Conservation (phyloP, 2,888 invertebrate species). For the Epinotia bilunana region DNA sequence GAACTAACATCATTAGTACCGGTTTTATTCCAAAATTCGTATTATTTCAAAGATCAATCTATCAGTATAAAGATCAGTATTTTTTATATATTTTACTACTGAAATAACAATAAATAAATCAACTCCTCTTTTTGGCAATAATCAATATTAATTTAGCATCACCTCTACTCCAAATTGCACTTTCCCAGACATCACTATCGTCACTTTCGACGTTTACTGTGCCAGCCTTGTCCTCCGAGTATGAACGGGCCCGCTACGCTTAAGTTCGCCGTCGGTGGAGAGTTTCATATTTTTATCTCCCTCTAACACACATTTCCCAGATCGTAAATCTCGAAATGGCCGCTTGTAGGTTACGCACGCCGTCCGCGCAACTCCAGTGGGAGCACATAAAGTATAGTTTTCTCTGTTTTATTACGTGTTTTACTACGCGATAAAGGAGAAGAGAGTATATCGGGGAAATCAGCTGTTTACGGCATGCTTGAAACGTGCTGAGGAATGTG, state of each 20-base stretch:
- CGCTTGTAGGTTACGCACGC: slow-evolving; percentile 85
- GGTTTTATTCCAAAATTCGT: neutral
- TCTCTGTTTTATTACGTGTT: slow-evolving; percentile 84
- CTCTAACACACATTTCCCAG: slow-evolving; percentile 85
- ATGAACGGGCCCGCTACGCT: slow-evolving; percentile 72
- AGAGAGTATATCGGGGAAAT: slow-evolving; percentile 79
- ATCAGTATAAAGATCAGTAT: too few species aligned
- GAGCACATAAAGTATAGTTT: slow-evolving; percentile 83
- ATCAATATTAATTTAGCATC: neutral
- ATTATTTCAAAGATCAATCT: too few species aligned
- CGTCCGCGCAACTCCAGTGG: slow-evolving; percentile 78
- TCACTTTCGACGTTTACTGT: slow-evolving; percentile 63
- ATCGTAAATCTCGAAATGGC: slow-evolving; percentile 86
- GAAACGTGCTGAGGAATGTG: slow-evolving; percentile 84
- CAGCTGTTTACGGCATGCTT: slow-evolving; percentile 84
- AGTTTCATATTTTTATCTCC: slow-evolving; percentile 82
- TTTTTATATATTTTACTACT: too few species aligned
- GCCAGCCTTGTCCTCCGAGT: slow-evolving; percentile 71
- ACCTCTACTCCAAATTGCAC: neutral
- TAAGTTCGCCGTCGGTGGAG: slow-evolving; percentile 76
- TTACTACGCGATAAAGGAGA: slow-evolving; percentile 81
- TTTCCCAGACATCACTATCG: slow-evolving; percentile 48
- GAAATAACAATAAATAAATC: too few species aligned
- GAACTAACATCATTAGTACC: neutral
- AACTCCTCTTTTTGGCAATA: too few species aligned